Evolutionary conservation across 2,888 invertebrate genomes (phyloP), one percentile per base, ranked within the genome.

Genomic region (Gortyna flavago): DNA sequence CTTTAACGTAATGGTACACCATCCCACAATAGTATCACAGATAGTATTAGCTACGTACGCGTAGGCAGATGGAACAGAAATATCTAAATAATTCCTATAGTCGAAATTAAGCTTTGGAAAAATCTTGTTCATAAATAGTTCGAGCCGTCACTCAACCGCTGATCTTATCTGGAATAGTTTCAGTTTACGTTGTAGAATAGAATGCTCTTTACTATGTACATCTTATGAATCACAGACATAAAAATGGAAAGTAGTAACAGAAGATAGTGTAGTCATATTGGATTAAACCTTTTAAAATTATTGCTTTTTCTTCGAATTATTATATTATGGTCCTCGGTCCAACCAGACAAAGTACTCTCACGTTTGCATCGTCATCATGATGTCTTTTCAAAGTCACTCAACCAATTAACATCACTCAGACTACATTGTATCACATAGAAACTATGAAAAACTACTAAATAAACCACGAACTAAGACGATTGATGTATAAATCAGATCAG

Each of bases 401-500:
- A 79, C 59, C 67, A 84, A 75, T 75, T 73, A 86, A 11, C 25
- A 70, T 77, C 70, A 73, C 72, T 77, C 79, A 67, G 61, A 65
- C 16, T n/a, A n/a, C n/a, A n/a, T n/a, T n/a, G 57, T 6, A 69
- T 74, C 70, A 85, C 74, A 64, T 3, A 79, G 66, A 77, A 85
- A 82, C 76, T 70, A 85, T 81, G 80, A 87, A 83, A 81, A 85
- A 87, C 89, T 87, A 85, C 73, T 88, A 79, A 83, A 87, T 89
- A 87, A 87, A 73, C 80, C 86, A 88, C 48, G 25, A 65, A 29
- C 75, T 77, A 72, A 87, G 84, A 75, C 87, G 87, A 89, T 88
- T 86, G 88, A 87, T 83, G 76, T 80, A 86, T 84, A 89, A 89
- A 89, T 89, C 90, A 83, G 83, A 87, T 89, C 86, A 87, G 82